These are phyloP conservation scores for Drosophila prosaltans DNA, from an alignment of 1,140 invertebrate species.

Conservation along the genomic window DNA sequence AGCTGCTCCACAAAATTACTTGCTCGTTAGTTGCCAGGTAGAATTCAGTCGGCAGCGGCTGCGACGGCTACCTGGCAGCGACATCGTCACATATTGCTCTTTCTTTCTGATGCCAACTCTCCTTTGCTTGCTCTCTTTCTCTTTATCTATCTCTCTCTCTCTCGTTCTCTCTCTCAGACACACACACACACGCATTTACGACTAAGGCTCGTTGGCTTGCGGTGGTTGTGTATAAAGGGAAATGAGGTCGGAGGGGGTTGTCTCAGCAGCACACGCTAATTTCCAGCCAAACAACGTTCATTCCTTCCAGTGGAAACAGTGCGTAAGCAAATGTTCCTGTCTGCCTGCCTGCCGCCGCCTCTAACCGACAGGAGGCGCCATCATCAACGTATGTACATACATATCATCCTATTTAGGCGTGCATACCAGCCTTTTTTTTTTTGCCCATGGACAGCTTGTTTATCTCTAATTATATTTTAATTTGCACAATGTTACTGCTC, in stretches of 20 bases:
- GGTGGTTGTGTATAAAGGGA: slow-evolving; percentile 8
- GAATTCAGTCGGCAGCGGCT: background rate
- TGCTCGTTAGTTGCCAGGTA: slow-evolving; percentile 67
- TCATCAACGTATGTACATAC: background rate
- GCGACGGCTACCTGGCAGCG: slow-evolving; percentile 17
- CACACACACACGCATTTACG: slow-evolving; percentile 17
- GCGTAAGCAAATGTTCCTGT: slow-evolving; percentile 39
- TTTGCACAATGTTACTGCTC: slow-evolving; percentile 61
- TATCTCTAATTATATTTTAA: slow-evolving; percentile 82
- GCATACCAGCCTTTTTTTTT: background rate
- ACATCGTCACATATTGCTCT: slow-evolving; percentile 20
- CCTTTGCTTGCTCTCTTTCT: background rate
- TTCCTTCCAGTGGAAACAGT: slow-evolving; percentile 75
- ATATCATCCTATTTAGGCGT: too few relatives aligned
- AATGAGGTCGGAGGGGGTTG: background rate
- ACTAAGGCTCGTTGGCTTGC: slow-evolving; percentile 7
- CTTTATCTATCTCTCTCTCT: background rate
- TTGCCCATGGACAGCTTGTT: slow-evolving; percentile 40
- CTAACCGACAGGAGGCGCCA: slow-evolving; percentile 60
- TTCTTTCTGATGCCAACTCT: slow-evolving; percentile 9
- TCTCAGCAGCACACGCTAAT: slow-evolving; percentile 30
- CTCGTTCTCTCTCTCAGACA: slow-evolving; percentile 22
- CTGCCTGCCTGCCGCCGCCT: slow-evolving; percentile 30
- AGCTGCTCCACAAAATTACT: slow-evolving; percentile 76
- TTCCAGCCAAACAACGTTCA: slow-evolving; percentile 59